phyloP scores from a whole-genome alignment of 2,113 vertebrate species.

The Rhinolophus sinicus region DNA sequence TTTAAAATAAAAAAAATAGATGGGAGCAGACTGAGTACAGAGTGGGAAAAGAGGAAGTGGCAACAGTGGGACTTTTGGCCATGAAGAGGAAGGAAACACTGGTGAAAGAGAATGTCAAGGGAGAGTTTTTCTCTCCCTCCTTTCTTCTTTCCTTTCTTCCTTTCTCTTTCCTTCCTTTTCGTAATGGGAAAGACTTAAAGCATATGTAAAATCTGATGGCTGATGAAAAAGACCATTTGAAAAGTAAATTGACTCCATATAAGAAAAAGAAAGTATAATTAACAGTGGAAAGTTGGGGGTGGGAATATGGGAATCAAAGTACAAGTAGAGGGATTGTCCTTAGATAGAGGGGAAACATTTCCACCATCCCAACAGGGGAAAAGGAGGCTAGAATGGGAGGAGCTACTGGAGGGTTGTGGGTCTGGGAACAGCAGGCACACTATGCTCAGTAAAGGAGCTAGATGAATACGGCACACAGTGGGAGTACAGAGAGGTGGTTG shows the following conservation, averaged over 20 bases:
- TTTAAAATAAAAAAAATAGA: not conserved
- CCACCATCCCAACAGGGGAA: not conserved
- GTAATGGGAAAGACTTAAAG: not conserved
- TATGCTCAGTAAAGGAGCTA: not conserved
- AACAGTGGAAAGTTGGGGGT: not conserved
- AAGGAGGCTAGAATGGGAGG: not conserved
- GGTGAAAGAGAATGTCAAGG: not conserved
- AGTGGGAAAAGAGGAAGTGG: not conserved
- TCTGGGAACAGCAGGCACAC: not conserved
- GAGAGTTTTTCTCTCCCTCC: not conserved
- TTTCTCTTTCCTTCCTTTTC: not conserved
- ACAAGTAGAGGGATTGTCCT: not conserved
- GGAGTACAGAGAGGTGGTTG: not conserved
- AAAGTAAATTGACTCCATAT: not conserved
- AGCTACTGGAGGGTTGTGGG: not conserved
- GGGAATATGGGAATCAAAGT: not conserved
- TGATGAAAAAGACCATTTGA: not conserved
- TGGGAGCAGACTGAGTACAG: not conserved
- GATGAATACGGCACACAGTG: accelerated
- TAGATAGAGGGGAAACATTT: not conserved
- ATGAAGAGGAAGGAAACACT: not conserved
- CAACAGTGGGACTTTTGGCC: not conserved
- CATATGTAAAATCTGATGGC: not conserved
- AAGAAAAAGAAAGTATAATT: not conserved
- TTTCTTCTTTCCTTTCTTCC: not conserved